Evolutionary conservation across 2,888 invertebrate species (phyloP).

Genomic region (Trissolcus japonicus): DNA sequence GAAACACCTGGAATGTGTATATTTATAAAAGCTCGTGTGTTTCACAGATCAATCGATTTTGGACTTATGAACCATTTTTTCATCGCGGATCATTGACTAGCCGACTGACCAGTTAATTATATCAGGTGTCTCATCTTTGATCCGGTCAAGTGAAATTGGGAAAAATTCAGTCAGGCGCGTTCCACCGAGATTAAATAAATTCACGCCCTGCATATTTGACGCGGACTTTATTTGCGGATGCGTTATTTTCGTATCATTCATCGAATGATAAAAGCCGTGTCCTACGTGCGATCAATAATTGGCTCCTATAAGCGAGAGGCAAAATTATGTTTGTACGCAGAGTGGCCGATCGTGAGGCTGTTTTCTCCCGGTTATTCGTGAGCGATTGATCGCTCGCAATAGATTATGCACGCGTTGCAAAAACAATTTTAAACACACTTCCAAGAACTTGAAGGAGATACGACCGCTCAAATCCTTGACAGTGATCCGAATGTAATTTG

Average conservation of each 20-base stretch:
- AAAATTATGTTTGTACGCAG: too few species aligned
- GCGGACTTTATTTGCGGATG: constrained; percentile 6
- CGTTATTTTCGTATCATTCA: constrained; percentile 21
- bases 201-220: constrained; percentile 6
- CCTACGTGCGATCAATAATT: constrained; percentile 13
- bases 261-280: constrained; percentile 5
- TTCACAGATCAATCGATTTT: too few species aligned
- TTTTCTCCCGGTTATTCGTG: too few species aligned
- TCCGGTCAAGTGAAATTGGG: too few species aligned
- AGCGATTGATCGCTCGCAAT: too few species aligned
- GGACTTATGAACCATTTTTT: too few species aligned
- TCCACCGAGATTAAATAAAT: background rate
- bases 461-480: constrained; percentile 11
- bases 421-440: constrained; percentile 14
- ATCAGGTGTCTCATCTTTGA: too few species aligned
- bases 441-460: constrained; percentile 5
- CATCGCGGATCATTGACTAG: too few species aligned
- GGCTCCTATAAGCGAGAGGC: too few species aligned
- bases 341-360: too few species aligned
- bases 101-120: too few species aligned
- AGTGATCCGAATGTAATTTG: constrained; percentile 10
- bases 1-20: constrained; percentile 23
- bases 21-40: background rate
- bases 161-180: background rate
- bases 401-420: constrained; percentile 16